phyloP scores from a whole-genome alignment of 2,797 vertebrate species.

The Allenopithecus nigroviridis region DNA sequence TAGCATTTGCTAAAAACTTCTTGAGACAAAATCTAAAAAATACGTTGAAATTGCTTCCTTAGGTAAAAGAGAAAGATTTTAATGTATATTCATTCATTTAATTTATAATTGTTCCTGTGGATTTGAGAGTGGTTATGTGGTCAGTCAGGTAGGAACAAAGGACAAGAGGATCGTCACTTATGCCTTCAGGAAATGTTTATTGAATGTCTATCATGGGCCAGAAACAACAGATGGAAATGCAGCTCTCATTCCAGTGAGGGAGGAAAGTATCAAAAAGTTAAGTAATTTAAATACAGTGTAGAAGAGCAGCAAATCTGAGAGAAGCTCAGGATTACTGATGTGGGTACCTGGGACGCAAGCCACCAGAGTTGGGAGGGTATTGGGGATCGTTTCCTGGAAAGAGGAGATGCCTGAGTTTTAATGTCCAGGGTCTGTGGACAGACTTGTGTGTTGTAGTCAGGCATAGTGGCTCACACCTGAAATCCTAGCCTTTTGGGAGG shows the following conservation, averaged over 20 bases:
- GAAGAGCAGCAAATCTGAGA: not conserved
- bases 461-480: too few relatives aligned
- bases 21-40: not conserved
- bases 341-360: not conserved
- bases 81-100: not conserved
- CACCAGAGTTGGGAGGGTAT: not conserved
- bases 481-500: too few relatives aligned
- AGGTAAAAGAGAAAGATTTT: not conserved
- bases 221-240: not conserved
- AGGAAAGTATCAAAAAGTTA: not conserved
- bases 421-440: not conserved
- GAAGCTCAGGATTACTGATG: not conserved
- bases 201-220: not conserved
- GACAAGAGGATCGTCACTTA: not conserved
- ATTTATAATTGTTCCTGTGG: not conserved
- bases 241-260: not conserved
- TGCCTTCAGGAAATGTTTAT: not conserved
- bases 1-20: not conserved
- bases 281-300: not conserved
- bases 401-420: not conserved
- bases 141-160: not conserved
- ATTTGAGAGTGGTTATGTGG: not conserved
- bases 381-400: not conserved
- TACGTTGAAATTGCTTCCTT: not conserved
- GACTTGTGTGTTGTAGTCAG: too few relatives aligned